phyloP scores from a whole-genome alignment of 2,888 invertebrate genomes.

The Athalia cordata region DNA sequence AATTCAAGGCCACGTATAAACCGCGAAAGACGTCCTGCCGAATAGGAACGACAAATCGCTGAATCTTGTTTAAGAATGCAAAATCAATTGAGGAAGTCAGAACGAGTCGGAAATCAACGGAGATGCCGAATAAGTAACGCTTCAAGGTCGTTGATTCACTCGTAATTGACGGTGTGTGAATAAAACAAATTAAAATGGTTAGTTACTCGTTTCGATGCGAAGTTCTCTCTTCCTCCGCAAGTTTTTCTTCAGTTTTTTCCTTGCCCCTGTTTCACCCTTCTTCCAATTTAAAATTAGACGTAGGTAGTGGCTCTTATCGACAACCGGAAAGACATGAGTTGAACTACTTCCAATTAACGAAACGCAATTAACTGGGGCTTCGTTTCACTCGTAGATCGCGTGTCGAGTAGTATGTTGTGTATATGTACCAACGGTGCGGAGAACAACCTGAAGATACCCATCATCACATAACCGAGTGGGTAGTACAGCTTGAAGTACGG shows the following conservation, averaged over 20 bases:
- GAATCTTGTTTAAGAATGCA: no score
- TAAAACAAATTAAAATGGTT: no score
- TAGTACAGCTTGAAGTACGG: no score
- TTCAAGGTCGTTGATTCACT: no score
- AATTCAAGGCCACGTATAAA: background rate
- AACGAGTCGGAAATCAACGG: no score
- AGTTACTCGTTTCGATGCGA: no score
- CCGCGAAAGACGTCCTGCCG: no score
- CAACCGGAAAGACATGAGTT: slow-evolving; percentile 26
- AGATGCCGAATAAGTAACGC: no score
- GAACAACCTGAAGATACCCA: slow-evolving; percentile 27
- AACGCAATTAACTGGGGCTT: slow-evolving; percentile 34
- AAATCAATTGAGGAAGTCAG: no score
- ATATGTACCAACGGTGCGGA: background rate
- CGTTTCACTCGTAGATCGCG: slow-evolving; percentile 14
- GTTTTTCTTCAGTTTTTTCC: background rate
- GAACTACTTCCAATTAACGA: slow-evolving; percentile 35
- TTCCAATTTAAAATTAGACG: slow-evolving; percentile 7
- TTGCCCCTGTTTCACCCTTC: background rate
- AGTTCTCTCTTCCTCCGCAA: background rate
- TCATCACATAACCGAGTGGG: slow-evolving; percentile 2
- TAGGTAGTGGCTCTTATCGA: slow-evolving; percentile 19
- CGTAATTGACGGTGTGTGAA: no score
- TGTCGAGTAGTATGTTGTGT: slow-evolving; percentile 2
- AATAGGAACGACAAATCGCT: no score